These are phyloP conservation scores for Gari tellinella DNA, from an alignment of 2,888 invertebrate genomes.

Conservation along the genomic window DNA sequence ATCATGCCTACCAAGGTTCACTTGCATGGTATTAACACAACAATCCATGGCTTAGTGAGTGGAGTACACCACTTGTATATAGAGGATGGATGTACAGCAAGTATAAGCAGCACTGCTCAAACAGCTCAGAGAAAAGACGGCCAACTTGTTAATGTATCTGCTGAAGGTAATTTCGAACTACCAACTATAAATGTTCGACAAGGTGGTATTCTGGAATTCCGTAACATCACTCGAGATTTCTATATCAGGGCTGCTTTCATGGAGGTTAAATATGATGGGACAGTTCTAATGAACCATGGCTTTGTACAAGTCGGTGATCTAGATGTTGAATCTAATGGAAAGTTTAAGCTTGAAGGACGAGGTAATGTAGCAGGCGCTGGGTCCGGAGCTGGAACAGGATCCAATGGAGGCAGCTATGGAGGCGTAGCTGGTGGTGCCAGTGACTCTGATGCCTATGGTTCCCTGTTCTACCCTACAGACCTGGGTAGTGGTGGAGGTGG, in stretches of 20 bases:
- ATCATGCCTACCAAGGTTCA: slow-evolving; percentile 75
- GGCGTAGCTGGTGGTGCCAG: slow-evolving; percentile 64
- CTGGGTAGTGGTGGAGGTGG: slow-evolving; percentile 76
- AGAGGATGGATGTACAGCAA: slow-evolving; percentile 64
- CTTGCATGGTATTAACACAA: slow-evolving; percentile 74
- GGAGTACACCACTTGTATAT: slow-evolving; percentile 75
- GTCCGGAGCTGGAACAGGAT: slow-evolving; percentile 56
- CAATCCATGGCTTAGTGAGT: slow-evolving; percentile 66
- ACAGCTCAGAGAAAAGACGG: slow-evolving; percentile 71
- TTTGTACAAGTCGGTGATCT: slow-evolving; percentile 67
- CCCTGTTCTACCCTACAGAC: slow-evolving; percentile 68
- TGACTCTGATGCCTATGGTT: slow-evolving; percentile 65
- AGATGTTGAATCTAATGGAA: slow-evolving; percentile 68
- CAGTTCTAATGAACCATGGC: slow-evolving; percentile 73
- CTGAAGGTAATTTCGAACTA: slow-evolving; percentile 69
- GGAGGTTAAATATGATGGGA: slow-evolving; percentile 70
- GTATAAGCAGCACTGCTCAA: slow-evolving; percentile 67
- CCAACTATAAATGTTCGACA: slow-evolving; percentile 70
- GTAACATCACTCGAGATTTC: slow-evolving; percentile 59
- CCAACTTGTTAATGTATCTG: slow-evolving; percentile 55
- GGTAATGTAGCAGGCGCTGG: slow-evolving; percentile 61
- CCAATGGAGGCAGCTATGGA: slow-evolving; percentile 68
- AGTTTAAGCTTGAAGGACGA: slow-evolving; percentile 65
- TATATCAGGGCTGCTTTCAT: slow-evolving; percentile 67
- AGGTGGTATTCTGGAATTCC: slow-evolving; percentile 64